These are phyloP conservation scores for Carollia perspicillata DNA, from an alignment of 2,113 vertebrate genomes.

Conservation along the genomic window DNA sequence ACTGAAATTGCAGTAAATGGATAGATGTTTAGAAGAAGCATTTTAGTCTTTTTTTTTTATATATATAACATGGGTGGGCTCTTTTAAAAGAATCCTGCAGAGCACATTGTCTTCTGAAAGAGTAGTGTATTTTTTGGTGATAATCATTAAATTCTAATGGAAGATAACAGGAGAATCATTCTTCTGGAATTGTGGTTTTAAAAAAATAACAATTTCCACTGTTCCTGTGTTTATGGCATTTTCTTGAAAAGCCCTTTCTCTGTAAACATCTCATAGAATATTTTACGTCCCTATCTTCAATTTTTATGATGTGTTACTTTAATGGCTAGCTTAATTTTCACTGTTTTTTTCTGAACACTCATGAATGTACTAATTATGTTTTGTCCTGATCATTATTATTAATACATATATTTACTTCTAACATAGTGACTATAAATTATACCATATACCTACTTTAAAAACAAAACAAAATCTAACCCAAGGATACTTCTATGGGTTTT, in stretches of 20 bases:
- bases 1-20: background rate
- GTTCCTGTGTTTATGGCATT: background rate
- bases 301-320: background rate
- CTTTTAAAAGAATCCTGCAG: conserved; percentile 19
- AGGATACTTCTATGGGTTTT: no score
- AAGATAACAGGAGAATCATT: background rate
- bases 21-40: background rate
- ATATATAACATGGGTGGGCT: background rate
- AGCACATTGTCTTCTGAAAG: background rate
- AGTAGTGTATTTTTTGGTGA: background rate
- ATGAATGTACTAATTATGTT: background rate
- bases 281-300: background rate
- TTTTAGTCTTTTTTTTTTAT: background rate
- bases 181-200: background rate
- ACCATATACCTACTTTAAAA: background rate
- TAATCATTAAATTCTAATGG: conserved; percentile 7
- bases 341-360: background rate
- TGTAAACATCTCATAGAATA: background rate
- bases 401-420: background rate
- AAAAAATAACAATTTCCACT: background rate
- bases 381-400: background rate
- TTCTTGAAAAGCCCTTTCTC: background rate
- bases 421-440: background rate
- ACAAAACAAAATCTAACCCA: no score
- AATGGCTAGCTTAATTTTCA: background rate